Base-by-base conservation (phyloP, 1,140 invertebrate genomes). In the Propsilocerus akamusi region DNA sequence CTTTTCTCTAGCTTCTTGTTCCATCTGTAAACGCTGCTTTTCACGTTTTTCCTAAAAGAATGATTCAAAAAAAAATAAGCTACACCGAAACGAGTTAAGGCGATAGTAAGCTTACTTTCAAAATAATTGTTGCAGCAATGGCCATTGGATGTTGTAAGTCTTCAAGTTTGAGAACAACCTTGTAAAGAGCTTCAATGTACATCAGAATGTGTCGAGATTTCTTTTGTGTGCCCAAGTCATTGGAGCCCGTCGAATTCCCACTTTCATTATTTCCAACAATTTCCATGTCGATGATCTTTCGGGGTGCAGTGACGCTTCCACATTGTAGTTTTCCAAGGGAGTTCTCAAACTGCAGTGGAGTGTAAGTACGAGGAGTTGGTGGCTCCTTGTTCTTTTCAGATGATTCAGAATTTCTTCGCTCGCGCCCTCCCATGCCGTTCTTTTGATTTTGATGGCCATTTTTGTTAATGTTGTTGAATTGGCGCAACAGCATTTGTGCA, bases 201-300 rank as follows among this genome's bases (percentile, higher is more conserved):
- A 90, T 66, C 14, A 90, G 62, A 20, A 86, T 68, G 58, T 90
- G 83, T 26, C 85, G 77, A 4, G 78, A 82, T 61, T 81, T 57
- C 11, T 60, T 55, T 57, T 66, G 62, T 41, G 52, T 58, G 24
- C 57, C 60, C 6, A 59, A 53, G 26, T 57, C 59, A 14, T 55
- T 47, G 10, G 57, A 55, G 1, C 25, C 26, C 25, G 23, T 53
- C 8, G 55, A 47, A 4, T 50, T 23, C 4, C 48, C 62, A 20
- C 73, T 72, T 55, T 64, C 71, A 25, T 78, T 76, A 2, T 68
- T 63, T 4, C 67, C 65, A 49, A 86, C 80, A n/a, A 86, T 72
- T 54, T 88, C 81, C 62, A 92, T 79, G 60, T 92, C 87, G 56
- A 92, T 91, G 47, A 95, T 87, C 68, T 91, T 90, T n/a, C 91